A percentile compares a stretch with the other conserved stretches of the same genome.
phyloP scores from a whole-genome alignment of 2,797 vertebrate genomes.

The Typhlichthys eigenmanni region DNA sequence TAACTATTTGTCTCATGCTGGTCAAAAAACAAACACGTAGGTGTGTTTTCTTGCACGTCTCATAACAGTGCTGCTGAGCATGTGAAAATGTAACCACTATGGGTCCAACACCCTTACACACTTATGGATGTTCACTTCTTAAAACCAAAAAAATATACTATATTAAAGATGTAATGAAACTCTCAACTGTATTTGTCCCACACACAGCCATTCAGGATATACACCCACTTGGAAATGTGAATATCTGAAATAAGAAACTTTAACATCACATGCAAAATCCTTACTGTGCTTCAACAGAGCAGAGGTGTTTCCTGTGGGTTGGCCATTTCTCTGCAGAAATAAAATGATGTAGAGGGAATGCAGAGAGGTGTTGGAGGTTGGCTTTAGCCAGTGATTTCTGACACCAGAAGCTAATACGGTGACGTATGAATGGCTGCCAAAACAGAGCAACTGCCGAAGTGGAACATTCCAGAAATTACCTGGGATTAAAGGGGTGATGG shows the following conservation, averaged over 20 bases:
- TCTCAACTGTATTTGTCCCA: too few relatives aligned
- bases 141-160: too few relatives aligned
- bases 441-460: slow-evolving; percentile 18
- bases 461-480: slow-evolving; percentile 54
- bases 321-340: too few relatives aligned
- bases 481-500: slow-evolving; percentile 52
- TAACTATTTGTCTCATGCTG: slow-evolving; percentile 29
- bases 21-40: slow-evolving; percentile 52
- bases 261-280: too few relatives aligned
- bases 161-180: too few relatives aligned
- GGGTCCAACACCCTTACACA: slow-evolving; percentile 2
- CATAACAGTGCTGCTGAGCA: slow-evolving; percentile 11
- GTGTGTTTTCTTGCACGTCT: slow-evolving; percentile 45
- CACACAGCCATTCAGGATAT: too few relatives aligned
- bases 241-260: too few relatives aligned
- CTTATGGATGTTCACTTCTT: background rate
- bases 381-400: slow-evolving; percentile 4
- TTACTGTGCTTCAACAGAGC: too few relatives aligned
- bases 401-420: slow-evolving; percentile 2
- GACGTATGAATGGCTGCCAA: slow-evolving; percentile 21
- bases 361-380: slow-evolving; percentile 1
- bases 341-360: background rate
- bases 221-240: too few relatives aligned
- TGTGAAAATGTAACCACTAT: slow-evolving; percentile 57
- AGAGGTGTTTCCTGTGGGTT: too few relatives aligned